These are phyloP conservation scores for Yoshiicerus persimilis DNA, from an alignment of 1,140 invertebrate species.

Conservation along the genomic window DNA sequence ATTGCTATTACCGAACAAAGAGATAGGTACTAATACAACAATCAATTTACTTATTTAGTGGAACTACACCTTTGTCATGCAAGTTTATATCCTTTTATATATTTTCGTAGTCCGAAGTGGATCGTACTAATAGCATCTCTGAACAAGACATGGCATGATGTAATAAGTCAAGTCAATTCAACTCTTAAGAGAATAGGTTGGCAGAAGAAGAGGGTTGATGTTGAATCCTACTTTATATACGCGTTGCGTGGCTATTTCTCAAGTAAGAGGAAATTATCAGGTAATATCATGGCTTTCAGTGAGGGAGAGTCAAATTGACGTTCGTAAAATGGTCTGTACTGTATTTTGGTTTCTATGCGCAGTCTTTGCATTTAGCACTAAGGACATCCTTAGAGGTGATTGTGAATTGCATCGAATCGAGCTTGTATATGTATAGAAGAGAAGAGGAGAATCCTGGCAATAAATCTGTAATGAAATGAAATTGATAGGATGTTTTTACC, in stretches of 20 bases:
- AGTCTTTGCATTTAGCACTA: background rate
- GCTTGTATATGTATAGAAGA: background rate
- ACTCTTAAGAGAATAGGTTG: background rate
- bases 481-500: background rate
- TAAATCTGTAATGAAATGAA: conserved; percentile 19
- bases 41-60: background rate
- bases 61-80: background rate
- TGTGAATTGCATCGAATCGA: background rate
- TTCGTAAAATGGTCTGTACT: background rate
- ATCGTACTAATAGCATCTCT: background rate
- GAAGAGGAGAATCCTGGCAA: background rate
- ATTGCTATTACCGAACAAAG: no score
- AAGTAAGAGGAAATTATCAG: background rate
- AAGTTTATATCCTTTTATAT: background rate
- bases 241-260: background rate
- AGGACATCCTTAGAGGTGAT: background rate
- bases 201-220: background rate
- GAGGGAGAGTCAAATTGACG: background rate
- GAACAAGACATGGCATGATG: conserved; percentile 4
- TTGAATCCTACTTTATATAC: background rate
- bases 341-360: background rate
- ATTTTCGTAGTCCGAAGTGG: no score
- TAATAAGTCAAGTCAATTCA: conserved; percentile 4
- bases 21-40: no score
- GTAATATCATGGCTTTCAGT: background rate